Base-by-base conservation (phyloP, 2,797 vertebrate genomes). In the Tamandua tetradactyla region DNA sequence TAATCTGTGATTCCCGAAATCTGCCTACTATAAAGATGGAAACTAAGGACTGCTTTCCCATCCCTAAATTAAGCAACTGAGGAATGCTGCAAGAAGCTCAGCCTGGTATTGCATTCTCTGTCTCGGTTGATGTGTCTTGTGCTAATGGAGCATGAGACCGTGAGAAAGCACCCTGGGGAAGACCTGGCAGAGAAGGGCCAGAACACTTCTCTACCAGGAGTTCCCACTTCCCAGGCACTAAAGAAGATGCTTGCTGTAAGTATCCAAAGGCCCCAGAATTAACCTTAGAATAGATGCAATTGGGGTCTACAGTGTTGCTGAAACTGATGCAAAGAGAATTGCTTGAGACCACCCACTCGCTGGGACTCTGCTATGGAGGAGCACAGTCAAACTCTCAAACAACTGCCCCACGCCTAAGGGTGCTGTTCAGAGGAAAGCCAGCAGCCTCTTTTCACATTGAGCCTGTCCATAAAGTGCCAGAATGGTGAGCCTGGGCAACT, bases 1-100 rank as follows among this genome's bases (percentile, higher is more conserved):
- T 27, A 17, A 69, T 44, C 84, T 47, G 37, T 61, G n/a, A 71
- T 84, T 47, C 40, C 23, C 79, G 35, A 25, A 61, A 35, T 27
- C 62, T 87, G 11, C 75, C 80, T 92, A 20, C 30, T 18, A 18
- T n/a, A 84, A 74, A 93, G 61, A 92, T 27, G 5, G 44, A 94
- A 91, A 49, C 30, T n/a, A 30, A 22, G 7, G 2, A 6, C n/a
- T 79, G 30, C n/a, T 87, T 81, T 90, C 57, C 85, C 79, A 78
- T 27, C 27, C 20, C 35, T 78, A 90, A 66, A 32, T 7, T 64
- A 57, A 62, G n/a, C 47, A 40, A 25, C 40, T 55, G 15, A 0
- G 25, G 27, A 7, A 52, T 35, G 8, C 82, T 15, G 0, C n/a
- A 64, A 18, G 69, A 85, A 86, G 59, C 69, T 44, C 69, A 79